A percentile compares a stretch with the other conserved stretches of the same genome.
Evolutionary conservation across 2,113 vertebrate genomes (phyloP).

Genomic region (Echinops telfairi): DNA sequence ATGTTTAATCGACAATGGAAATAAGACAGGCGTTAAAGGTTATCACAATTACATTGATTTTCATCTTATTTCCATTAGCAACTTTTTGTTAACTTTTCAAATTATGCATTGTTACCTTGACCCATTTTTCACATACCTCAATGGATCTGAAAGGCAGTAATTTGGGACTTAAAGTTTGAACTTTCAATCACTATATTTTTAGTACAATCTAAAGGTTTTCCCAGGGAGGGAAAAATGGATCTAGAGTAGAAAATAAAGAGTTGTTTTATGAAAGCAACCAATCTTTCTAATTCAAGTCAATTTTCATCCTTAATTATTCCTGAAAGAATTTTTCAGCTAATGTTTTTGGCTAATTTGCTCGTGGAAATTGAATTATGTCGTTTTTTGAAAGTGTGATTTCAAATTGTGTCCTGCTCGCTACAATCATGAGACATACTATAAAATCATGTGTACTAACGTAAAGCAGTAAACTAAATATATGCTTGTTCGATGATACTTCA

Average conservation of each 20-base stretch:
- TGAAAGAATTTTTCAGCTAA: constrained; percentile 60
- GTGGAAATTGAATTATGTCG: constrained; percentile 60
- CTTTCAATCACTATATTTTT: constrained; percentile 81
- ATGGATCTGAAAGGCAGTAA: constrained; percentile 85
- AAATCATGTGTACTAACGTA: constrained; percentile 54
- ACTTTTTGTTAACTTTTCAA: constrained; percentile 83
- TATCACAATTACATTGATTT: constrained; percentile 82
- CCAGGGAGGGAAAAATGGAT: constrained; percentile 58
- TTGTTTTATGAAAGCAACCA: constrained; percentile 72
- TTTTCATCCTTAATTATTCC: constrained; percentile 70
- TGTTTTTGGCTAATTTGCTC: constrained; percentile 63
- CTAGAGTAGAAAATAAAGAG: constrained; percentile 78
- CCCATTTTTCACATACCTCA: constrained; percentile 83
- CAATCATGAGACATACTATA: constrained; percentile 55
- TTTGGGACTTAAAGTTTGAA: constrained; percentile 83
- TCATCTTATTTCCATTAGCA: constrained; percentile 79
- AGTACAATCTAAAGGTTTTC: constrained; percentile 75
- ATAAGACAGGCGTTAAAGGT: constrained; percentile 73
- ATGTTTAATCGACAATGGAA: constrained; percentile 73
- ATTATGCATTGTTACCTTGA: constrained; percentile 81
- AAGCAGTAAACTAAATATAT: constrained; percentile 48
- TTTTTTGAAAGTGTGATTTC: constrained; percentile 69
- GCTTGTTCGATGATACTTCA: constrained; percentile 72
- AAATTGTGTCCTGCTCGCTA: constrained; percentile 25
- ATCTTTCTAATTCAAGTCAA: constrained; percentile 61